Evolutionary conservation across 30 jellyfish, hydroid and myxozoan species (phyloP).

Genomic region (Turritopsis rubra): DNA sequence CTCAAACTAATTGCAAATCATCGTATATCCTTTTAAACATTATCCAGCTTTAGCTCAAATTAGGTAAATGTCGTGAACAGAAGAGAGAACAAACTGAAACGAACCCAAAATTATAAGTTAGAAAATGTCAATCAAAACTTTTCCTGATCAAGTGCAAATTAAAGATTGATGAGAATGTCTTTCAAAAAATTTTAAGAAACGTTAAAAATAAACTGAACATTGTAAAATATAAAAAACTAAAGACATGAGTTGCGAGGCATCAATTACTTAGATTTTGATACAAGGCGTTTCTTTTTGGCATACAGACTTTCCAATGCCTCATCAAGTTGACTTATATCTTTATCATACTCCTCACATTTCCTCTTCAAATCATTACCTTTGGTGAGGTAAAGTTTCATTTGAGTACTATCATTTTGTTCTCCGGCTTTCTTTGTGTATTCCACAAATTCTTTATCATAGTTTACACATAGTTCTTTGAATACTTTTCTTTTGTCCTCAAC

Average conservation of each 20-base stretch:
- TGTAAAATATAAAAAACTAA: not conserved
- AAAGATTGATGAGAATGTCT: not conserved
- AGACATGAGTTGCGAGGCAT: not conserved
- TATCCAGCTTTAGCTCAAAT: not conserved
- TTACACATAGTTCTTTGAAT: not conserved
- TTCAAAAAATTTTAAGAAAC: not conserved
- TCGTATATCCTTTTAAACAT: not conserved
- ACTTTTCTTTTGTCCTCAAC: no score
- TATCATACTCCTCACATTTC: constrained; percentile 45
- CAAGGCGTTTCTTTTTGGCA: constrained; percentile 9
- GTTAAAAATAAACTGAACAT: not conserved
- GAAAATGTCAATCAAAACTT: not conserved
- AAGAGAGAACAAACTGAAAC: not conserved
- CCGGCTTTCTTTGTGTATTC: not conserved
- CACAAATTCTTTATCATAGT: not conserved
- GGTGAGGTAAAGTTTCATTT: not conserved
- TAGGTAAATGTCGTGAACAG: not conserved
- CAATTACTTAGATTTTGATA: not conserved
- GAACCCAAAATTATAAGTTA: not conserved
- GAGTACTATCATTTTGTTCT: not conserved
- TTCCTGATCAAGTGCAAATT: not conserved
- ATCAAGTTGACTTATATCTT: constrained; percentile 53
- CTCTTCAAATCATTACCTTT: not conserved
- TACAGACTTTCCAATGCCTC: constrained; percentile 61
- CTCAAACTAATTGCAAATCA: not conserved